Evolutionary conservation across 2,797 vertebrate genomes (phyloP).

Genomic region (Myoxocephalus aenaeus): DNA sequence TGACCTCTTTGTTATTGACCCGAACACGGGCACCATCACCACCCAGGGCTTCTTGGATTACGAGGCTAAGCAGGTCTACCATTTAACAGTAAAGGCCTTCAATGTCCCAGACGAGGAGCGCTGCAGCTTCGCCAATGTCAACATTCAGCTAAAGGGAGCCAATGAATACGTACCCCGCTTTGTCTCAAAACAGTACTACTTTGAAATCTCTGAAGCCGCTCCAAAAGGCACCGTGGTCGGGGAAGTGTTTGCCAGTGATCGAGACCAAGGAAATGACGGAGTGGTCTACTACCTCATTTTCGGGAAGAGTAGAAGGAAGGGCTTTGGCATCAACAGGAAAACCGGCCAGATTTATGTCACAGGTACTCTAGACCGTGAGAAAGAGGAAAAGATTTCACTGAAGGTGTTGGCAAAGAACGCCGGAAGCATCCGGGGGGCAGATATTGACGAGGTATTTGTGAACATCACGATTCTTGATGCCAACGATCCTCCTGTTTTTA

Average conservation of each 20-base stretch:
- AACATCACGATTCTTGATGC: slow-evolving; percentile 96
- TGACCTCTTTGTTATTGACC: slow-evolving; percentile 97
- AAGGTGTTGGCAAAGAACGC: slow-evolving; percentile 96
- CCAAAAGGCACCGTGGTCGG: slow-evolving; percentile 91
- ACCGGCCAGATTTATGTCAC: slow-evolving; percentile 95
- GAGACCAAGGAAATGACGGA: slow-evolving; percentile 94
- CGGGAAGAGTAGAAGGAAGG: slow-evolving; percentile 93
- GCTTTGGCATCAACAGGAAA: slow-evolving; percentile 91
- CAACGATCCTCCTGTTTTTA: slow-evolving; percentile 96
- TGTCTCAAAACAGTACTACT: slow-evolving; percentile 98
- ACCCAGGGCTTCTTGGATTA: slow-evolving; percentile 99
- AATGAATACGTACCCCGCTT: slow-evolving; percentile 99
- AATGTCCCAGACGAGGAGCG: slow-evolving; percentile 97
- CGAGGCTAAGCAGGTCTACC: slow-evolving; percentile 96
- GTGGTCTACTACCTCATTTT: slow-evolving; percentile 97
- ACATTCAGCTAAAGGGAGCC: slow-evolving; percentile 93
- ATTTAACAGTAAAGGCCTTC: slow-evolving; percentile 95
- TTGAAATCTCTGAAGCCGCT: slow-evolving; percentile 96
- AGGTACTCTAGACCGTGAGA: slow-evolving; percentile 93
- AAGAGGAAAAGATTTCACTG: slow-evolving; percentile 93
- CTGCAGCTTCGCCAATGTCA: slow-evolving; percentile 95
- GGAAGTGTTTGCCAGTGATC: slow-evolving; percentile 98
- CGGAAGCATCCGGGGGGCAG: slow-evolving; percentile 93
- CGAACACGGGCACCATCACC: slow-evolving; percentile 94
- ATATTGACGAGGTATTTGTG: slow-evolving; percentile 96